Base-by-base conservation (phyloP, 2,113 vertebrate species). In the Bubo bubo region DNA sequence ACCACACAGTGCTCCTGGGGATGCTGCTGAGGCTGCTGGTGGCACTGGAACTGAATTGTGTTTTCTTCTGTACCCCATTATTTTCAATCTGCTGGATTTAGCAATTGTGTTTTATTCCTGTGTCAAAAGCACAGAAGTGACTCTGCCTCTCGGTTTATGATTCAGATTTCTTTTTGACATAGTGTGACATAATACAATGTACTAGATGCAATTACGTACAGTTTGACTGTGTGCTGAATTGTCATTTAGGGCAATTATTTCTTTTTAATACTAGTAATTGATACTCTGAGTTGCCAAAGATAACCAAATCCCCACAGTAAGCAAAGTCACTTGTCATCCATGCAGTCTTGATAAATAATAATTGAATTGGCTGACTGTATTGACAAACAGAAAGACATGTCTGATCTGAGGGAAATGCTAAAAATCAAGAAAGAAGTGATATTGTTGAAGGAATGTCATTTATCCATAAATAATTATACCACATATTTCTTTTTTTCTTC, bases 181-280 rank as follows among this genome's bases (percentile, higher is more conserved):
- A 74, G 70, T 59, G 59, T 90, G 85, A 90, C 92, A 86, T 24
- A 92, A 92, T 62, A n/a, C 59, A 84, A 6, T 9, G 72, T 27
- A 81, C 77, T n/a, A 32, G 59, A 66, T 73, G 75, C 75, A 93
- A 92, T 96, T 90, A 76, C 4, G 35, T 73, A 18, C 82, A 27
- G 86, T 76, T 37, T 37, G 63, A 88, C 35, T 83, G 63, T 70
- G 82, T 66, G 92, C 75, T 50, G 75, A 41, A 41, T 86, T 86
- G 94, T 93, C 93, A 79, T 62, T 93, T 79, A 58, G 41, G 79
- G 80, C 94, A 93, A 92, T 96, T 94, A 85, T 72, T 95, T 75
- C 84, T 68, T 79, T 79, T 34, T 84, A 92, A 84, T 49, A 56
- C 52, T 49, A 89, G 90, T 49, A 94, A 95, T 93, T 95, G 95